Evolutionary conservation across 92 coral and sea anemone species (phyloP).

Genomic region (Heliopora coerulea): DNA sequence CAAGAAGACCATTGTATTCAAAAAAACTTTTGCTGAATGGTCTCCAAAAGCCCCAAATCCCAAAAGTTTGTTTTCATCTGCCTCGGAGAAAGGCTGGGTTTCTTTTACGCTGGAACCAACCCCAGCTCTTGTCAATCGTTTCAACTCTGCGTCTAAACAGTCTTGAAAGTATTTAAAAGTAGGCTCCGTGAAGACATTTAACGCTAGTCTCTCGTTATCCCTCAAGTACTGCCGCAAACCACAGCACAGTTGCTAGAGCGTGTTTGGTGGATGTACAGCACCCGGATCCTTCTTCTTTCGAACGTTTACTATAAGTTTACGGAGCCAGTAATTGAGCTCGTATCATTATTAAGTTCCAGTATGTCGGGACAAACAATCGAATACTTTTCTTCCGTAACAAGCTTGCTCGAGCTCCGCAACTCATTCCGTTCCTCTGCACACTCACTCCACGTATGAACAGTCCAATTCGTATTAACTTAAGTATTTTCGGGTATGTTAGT

Average conservation of each 20-base stretch:
- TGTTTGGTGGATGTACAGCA: conserved; percentile 25
- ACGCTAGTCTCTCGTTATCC: conserved; percentile 52
- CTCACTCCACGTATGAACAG: too few species aligned
- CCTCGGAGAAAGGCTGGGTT: conserved; percentile 32
- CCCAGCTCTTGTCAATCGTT: too few species aligned
- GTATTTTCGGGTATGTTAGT: too few species aligned
- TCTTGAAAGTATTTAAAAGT: too few species aligned
- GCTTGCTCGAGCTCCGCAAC: too few species aligned
- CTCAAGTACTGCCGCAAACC: conserved; percentile 42
- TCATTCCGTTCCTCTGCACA: too few species aligned
- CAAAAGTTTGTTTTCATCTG: conserved; percentile 32
- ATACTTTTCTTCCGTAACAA: conserved; percentile 11
- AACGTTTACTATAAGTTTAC: conserved; percentile 41
- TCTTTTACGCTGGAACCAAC: too few species aligned
- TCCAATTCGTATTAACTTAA: too few species aligned
- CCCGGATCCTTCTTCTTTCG: conserved; percentile 47
- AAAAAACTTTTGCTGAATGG: conserved; percentile 21
- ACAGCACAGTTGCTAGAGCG: conserved; percentile 48
- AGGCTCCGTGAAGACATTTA: too few species aligned
- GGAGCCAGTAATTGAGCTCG: conserved; percentile 47
- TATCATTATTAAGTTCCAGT: conserved; percentile 25
- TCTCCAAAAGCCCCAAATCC: conserved; percentile 17
- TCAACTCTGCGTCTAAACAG: too few species aligned
- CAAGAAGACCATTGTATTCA: conserved; percentile 46
- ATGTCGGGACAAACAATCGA: conserved; percentile 37